Evolutionary conservation across 2,888 invertebrate species (phyloP), one percentile per base, ranked within the genome.

Genomic region (Heteromurus nitidus): DNA sequence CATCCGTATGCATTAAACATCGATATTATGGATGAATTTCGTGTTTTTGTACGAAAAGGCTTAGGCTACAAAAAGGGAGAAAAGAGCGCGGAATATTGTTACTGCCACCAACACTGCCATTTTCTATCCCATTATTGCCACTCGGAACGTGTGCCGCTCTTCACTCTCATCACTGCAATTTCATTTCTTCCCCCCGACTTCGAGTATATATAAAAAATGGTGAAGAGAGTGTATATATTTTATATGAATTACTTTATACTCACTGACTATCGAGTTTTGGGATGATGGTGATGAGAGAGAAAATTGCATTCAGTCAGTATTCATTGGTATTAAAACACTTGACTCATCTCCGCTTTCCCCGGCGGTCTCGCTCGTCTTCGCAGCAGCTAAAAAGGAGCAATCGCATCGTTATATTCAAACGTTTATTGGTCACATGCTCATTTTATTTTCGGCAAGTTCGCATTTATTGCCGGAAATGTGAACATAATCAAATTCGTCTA

Each of bases 1-100:
- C 74, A 74, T 65, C 74, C 55, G 53, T 47, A 47, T 58, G 47
- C 24, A 76, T 76, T 76, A 76, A 76, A 76, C 60, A 68, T 50
- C 60, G n/a, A 55, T 9, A 55, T 22, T 55, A 22, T 55, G 55
- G 55, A 60, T 60, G 60, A 60, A 30, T 28, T 55, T 36, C 36
- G 36, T 36, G 36, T 36, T 36, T 36, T 36, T 13, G 13, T 13
- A 36, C 36, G 13, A 36, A 36, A 13, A 9, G 36, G 36, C 36
- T 36, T 13, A 36, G 36, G 24, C 55, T 18, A 55, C 3, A 55
- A 55, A 20, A 36, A 7, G 13, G 36, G n/a, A n/a, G n/a, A n/a
- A n/a, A n/a, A n/a, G n/a, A n/a, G n/a, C n/a, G n/a, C n/a, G n/a
- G n/a, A n/a, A n/a, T 53, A 22, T 20, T 24, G 3, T 22, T 53